Percentiles rank a stretch among this genome's conserved stretches.
These are phyloP conservation scores for Choreutis nemorana DNA, from an alignment of 2,888 invertebrate genomes.

Conservation along the genomic window DNA sequence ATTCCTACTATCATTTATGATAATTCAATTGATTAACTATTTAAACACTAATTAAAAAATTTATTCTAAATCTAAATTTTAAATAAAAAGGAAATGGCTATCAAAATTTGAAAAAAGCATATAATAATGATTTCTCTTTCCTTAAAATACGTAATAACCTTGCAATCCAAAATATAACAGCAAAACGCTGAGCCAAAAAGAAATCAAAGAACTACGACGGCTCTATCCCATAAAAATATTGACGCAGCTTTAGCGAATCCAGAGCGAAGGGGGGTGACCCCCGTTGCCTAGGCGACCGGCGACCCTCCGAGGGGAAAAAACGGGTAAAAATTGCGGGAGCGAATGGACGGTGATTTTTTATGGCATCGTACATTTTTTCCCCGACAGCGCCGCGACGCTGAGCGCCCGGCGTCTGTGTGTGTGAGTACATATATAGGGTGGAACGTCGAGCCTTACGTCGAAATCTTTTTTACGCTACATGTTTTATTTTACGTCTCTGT, in stretches of 20 bases:
- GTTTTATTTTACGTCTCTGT: too few relatives aligned
- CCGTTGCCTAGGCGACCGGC: constrained; percentile 52
- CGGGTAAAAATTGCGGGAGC: constrained; percentile 62
- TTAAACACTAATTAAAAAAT: too few relatives aligned
- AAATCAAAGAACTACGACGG: constrained; percentile 12
- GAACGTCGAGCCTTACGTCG: too few relatives aligned
- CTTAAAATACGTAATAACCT: too few relatives aligned
- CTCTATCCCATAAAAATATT: constrained; percentile 48
- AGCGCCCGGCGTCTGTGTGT: constrained; percentile 25
- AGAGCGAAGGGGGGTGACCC: constrained; percentile 25
- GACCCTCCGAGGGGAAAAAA: constrained; percentile 64
- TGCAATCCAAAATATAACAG: constrained; percentile 5
- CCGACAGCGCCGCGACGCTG: constrained; percentile 38
- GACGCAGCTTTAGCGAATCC: constrained; percentile 42
- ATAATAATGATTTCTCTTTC: too few relatives aligned
- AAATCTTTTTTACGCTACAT: too few relatives aligned
- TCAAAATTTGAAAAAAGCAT: background rate
- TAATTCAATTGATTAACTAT: too few relatives aligned
- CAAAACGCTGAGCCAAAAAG: constrained; percentile 7
- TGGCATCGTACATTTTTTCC: constrained; percentile 65
- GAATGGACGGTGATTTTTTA: constrained; percentile 64
- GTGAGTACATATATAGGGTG: constrained; percentile 22
- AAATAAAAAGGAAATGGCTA: background rate
- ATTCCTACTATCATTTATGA: too few relatives aligned
- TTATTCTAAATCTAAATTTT: too few relatives aligned